These are phyloP conservation scores for Bubo scandiacus DNA, from an alignment of 2,113 vertebrate species.

Conservation along the genomic window DNA sequence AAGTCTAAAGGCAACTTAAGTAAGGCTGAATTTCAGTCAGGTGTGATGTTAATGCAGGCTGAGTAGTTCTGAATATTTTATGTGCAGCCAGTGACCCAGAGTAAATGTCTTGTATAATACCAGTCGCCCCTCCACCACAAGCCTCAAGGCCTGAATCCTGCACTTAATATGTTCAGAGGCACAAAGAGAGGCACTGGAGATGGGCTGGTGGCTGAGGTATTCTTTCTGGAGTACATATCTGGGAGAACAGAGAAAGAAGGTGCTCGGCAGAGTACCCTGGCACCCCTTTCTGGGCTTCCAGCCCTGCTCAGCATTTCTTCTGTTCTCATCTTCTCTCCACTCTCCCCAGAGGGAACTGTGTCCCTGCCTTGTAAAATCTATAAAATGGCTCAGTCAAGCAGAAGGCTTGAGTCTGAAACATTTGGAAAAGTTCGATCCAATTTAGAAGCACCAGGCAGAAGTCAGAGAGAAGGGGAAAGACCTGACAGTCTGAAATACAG, in stretches of 20 bases:
- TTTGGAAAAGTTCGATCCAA: not conserved
- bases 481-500: not conserved
- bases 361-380: not conserved
- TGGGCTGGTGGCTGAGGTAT: not conserved
- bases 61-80: conserved; percentile 37
- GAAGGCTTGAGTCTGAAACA: not conserved
- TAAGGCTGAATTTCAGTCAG: conserved; percentile 12
- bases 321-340: not conserved
- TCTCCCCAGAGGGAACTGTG: not conserved
- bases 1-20: not conserved
- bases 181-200: not conserved
- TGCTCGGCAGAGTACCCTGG: not conserved
- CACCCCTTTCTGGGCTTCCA: not conserved
- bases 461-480: not conserved
- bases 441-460: not conserved
- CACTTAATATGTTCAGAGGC: not conserved
- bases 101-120: conserved; percentile 20
- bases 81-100: conserved; percentile 14
- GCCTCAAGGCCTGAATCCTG: not conserved
- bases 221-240: not conserved
- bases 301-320: not conserved
- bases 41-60: conserved; percentile 21
- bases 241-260: not conserved
- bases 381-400: not conserved
- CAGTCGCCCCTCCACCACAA: not conserved